A percentile compares a stretch with the other conserved stretches of the same genome.
These are phyloP conservation scores for Achatina immaculata DNA, from an alignment of 1,140 invertebrate genomes.

Conservation along the genomic window DNA sequence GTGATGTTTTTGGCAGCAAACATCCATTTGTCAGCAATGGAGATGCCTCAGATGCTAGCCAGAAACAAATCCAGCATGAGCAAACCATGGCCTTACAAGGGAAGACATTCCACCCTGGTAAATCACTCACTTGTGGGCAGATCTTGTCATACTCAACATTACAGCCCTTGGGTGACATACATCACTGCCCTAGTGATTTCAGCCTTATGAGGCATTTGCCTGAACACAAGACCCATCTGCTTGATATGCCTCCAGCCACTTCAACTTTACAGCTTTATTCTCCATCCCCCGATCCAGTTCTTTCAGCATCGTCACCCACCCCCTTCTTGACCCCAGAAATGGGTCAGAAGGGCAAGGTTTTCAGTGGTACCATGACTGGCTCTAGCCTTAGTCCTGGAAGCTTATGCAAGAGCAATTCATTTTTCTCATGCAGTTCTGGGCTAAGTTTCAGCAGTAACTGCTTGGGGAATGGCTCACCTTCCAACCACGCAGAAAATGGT, in stretches of 20 bases:
- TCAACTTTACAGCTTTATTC: background rate
- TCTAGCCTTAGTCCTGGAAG: constrained; percentile 9
- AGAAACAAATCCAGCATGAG: background rate
- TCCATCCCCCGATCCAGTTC: background rate
- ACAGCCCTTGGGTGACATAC: background rate
- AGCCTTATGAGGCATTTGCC: constrained; percentile 1
- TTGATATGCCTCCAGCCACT: background rate
- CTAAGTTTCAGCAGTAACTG: constrained; percentile 7
- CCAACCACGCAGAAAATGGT: background rate
- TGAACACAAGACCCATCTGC: background rate
- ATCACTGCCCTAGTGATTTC: background rate
- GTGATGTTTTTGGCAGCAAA: background rate
- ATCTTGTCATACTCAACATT: background rate
- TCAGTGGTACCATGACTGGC: background rate
- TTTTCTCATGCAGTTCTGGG: constrained; percentile 9
- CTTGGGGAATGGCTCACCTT: constrained; percentile 1
- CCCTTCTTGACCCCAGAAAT: background rate
- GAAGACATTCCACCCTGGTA: background rate
- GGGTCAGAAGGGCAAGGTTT: background rate
- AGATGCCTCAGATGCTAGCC: background rate
- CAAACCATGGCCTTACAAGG: background rate
- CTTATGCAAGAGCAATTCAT: constrained; percentile 25
- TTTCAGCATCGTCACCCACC: background rate
- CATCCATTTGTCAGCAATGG: background rate
- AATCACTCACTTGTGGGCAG: background rate